Evolutionary conservation across 2,113 vertebrate species (phyloP).

Genomic region (Carollia perspicillata): DNA sequence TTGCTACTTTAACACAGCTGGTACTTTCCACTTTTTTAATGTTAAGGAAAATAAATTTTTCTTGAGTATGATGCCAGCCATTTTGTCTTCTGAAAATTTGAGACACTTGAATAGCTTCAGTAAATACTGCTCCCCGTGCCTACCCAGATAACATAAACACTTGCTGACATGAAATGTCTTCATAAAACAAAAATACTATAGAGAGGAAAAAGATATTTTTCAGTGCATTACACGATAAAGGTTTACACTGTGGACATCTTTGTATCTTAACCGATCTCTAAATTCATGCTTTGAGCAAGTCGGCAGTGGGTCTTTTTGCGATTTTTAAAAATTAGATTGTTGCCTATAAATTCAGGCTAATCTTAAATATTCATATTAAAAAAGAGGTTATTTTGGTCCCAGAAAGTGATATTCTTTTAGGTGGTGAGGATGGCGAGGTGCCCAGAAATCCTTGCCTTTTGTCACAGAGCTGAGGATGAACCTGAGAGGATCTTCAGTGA

Average conservation of each 20-base stretch:
- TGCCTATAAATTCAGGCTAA: background rate
- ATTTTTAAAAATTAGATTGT: background rate
- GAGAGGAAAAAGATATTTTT: background rate
- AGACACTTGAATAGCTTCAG: background rate
- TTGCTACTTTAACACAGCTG: background rate
- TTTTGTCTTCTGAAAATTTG: conserved; percentile 41
- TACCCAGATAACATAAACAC: background rate
- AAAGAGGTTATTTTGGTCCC: background rate
- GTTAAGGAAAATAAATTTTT: background rate
- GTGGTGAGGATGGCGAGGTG: background rate
- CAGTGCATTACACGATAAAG: background rate
- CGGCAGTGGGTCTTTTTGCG: background rate
- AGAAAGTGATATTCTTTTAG: background rate
- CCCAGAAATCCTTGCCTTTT: background rate
- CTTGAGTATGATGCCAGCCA: background rate
- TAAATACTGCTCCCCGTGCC: background rate
- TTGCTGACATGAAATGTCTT: background rate
- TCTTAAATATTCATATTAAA: background rate
- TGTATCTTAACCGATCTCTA: background rate
- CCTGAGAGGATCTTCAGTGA: conserved; percentile 41
- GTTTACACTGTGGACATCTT: background rate
- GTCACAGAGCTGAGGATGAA: background rate
- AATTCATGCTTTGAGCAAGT: background rate
- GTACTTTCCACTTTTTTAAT: background rate
- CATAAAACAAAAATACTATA: background rate